These are phyloP conservation scores for Eupleurogrammus muticus DNA, from an alignment of 2,797 vertebrate species.

Conservation along the genomic window DNA sequence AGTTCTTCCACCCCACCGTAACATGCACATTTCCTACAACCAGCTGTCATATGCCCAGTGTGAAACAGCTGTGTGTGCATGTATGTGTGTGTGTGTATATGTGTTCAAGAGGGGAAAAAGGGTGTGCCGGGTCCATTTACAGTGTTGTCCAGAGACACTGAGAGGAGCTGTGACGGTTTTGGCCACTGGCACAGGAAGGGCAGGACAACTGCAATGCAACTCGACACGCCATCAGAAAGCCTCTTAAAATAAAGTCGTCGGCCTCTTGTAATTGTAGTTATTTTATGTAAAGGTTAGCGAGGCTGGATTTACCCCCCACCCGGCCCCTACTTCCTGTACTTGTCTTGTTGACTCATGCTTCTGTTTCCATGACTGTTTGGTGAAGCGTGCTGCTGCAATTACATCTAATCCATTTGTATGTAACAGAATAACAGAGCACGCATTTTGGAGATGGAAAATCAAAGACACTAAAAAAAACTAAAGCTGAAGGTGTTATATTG, in stretches of 20 bases:
- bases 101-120: too few relatives aligned
- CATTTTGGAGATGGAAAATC: neutral
- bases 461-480: too few relatives aligned
- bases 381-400: constrained; percentile 8
- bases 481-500: too few relatives aligned
- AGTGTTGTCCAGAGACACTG: constrained; percentile 70
- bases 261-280: constrained; percentile 53
- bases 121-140: too few relatives aligned
- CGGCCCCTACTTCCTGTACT: constrained; percentile 61
- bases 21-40: constrained; percentile 34
- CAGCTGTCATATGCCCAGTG: constrained; percentile 63
- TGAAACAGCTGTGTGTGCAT: constrained; percentile 66
- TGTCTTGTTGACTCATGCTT: constrained; percentile 51
- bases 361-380: constrained; percentile 60
- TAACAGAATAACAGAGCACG: neutral
- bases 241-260: constrained; percentile 62
- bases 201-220: constrained; percentile 69
- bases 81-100: constrained; percentile 4
- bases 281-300: constrained; percentile 61
- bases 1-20: constrained; percentile 34
- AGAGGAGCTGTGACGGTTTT: constrained; percentile 58
- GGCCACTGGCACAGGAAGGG: constrained; percentile 61
- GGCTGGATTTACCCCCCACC: constrained; percentile 19
- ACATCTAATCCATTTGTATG: constrained; percentile 19
- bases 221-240: constrained; percentile 54